Conservation (phyloP, 2,797 vertebrate species). For the Avahi laniger region DNA sequence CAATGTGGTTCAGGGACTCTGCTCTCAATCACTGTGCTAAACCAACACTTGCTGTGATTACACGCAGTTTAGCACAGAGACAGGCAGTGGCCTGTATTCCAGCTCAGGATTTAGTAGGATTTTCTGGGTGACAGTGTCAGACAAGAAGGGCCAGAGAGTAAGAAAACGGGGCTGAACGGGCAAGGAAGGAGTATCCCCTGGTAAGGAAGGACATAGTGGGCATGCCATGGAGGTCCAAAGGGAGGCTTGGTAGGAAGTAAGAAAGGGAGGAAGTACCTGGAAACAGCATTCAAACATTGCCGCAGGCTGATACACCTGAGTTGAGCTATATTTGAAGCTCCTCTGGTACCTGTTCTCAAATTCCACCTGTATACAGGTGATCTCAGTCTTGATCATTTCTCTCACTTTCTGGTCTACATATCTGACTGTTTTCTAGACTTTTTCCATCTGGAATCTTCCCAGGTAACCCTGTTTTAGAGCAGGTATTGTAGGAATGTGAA, state of each 20-base stretch:
- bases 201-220: background rate
- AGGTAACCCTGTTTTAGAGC: background rate
- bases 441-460: background rate
- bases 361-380: background rate
- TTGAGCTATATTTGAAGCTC: fast-evolving
- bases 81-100: background rate
- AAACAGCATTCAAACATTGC: fast-evolving
- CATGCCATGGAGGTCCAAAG: fast-evolving
- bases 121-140: background rate
- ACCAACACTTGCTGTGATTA: no score
- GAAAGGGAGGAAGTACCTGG: background rate
- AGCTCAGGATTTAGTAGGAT: background rate
- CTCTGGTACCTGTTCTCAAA: fast-evolving
- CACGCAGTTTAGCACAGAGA: fast-evolving
- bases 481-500: background rate
- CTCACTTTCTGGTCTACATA: background rate
- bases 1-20: background rate
- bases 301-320: fast-evolving
- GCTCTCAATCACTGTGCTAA: background rate
- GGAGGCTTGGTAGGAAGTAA: background rate
- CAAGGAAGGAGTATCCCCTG: no score
- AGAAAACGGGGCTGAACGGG: background rate
- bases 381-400: background rate
- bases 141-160: background rate
- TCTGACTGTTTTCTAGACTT: background rate